These are phyloP conservation scores for Pseudorasbora parva DNA, from an alignment of 2,113 vertebrate genomes.

Conservation along the genomic window DNA sequence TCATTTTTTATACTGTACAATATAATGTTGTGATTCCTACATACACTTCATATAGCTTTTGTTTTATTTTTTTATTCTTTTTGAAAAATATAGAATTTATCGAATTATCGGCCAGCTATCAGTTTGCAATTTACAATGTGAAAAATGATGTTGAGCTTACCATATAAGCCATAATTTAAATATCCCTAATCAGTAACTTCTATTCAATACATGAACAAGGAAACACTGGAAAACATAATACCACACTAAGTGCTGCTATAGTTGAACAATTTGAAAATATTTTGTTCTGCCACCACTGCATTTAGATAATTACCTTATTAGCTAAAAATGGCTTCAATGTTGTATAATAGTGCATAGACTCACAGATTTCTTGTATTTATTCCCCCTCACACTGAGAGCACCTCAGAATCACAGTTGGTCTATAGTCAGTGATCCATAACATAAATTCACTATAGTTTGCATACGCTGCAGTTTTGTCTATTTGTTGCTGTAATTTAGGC, in stretches of 20 bases:
- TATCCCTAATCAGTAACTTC: too few species aligned
- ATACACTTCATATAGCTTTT: neutral
- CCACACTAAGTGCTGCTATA: neutral
- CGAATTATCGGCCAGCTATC: neutral
- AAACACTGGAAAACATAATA: neutral
- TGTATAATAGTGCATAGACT: neutral
- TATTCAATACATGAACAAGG: neutral
- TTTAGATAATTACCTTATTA: conserved; percentile 10
- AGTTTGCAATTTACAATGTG: too few species aligned
- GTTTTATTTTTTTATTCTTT: neutral
- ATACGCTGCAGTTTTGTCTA: neutral
- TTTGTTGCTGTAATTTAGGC: neutral
- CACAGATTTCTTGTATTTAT: conserved; percentile 6
- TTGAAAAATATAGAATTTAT: too few species aligned
- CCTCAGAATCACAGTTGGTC: neutral
- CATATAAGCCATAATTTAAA: neutral
- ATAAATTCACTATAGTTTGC: neutral
- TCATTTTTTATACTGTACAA: neutral
- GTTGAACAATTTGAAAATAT: neutral
- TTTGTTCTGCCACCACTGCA: conserved; percentile 2
- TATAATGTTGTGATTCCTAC: neutral
- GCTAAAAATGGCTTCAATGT: neutral
- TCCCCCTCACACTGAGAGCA: neutral
- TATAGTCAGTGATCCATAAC: neutral
- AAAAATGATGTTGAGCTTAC: neutral